Evolutionary conservation across 2,797 vertebrate species (phyloP).

Genomic region (Pseudochromis fuscus): DNA sequence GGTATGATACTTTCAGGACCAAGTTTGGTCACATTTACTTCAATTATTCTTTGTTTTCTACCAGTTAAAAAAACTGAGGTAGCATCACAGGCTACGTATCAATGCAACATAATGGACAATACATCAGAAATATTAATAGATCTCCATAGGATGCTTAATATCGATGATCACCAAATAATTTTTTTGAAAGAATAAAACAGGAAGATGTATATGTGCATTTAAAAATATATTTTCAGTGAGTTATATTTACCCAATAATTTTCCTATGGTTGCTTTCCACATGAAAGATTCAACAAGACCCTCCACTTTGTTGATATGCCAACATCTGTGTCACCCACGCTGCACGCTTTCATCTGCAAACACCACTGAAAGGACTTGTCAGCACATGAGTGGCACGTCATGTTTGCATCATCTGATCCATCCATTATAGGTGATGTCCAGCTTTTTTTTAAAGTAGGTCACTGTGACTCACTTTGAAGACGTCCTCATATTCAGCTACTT

Average conservation of each 20-base stretch:
- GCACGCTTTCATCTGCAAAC: neutral
- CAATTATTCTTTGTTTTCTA: neutral
- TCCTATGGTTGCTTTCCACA: neutral
- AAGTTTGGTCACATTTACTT: neutral
- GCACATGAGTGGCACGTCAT: neutral
- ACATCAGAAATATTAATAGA: neutral
- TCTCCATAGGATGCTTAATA: neutral
- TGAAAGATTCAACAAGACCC: neutral
- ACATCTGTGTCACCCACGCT: slow-evolving; percentile 1
- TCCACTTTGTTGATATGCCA: slow-evolving; percentile 1
- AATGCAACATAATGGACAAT: too few species aligned
- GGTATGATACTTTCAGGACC: neutral
- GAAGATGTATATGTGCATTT: neutral
- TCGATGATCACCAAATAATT: neutral
- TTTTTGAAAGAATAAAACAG: neutral
- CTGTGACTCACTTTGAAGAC: slow-evolving; percentile 2
- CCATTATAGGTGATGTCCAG: slow-evolving; percentile 3
- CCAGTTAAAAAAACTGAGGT: too few species aligned
- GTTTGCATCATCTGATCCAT: slow-evolving; percentile 24
- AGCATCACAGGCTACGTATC: neutral
- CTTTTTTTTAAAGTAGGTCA: slow-evolving; percentile 29
- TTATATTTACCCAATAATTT: slow-evolving; percentile 4
- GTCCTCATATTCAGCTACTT: slow-evolving; percentile 7
- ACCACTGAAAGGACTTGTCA: neutral
- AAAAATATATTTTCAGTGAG: neutral